Percentiles rank a stretch among this genome's conserved stretches.
Conservation (phyloP, 1,140 invertebrate genomes). For the Bombus confusus region DNA sequence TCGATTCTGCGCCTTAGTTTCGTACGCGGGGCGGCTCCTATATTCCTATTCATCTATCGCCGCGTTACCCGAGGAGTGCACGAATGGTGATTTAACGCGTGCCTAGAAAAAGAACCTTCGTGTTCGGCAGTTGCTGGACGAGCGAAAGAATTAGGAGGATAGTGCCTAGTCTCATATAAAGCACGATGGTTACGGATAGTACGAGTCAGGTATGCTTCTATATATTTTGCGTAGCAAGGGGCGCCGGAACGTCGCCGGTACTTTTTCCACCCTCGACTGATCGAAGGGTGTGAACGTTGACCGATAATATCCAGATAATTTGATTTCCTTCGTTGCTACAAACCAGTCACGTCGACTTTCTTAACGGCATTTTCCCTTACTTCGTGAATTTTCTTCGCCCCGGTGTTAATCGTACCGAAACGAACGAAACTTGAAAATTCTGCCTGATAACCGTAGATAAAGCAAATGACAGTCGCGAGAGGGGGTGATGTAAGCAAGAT, state of each 20-base stretch:
- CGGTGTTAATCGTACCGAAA: background rate
- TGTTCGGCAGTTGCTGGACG: constrained; percentile 29
- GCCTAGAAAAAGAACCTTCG: constrained; percentile 48
- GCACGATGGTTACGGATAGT: constrained; percentile 78
- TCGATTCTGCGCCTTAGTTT: constrained; percentile 75
- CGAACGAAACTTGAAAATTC: background rate
- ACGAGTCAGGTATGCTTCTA: constrained; percentile 74
- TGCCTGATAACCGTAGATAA: background rate
- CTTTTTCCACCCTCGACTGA: constrained; percentile 21
- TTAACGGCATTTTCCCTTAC: background rate
- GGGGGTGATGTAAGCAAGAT: constrained; percentile 9
- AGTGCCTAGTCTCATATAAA: constrained; percentile 42
- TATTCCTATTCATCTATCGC: constrained; percentile 54
- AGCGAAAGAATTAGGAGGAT: constrained; percentile 22
- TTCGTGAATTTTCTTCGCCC: background rate
- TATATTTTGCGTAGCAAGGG: constrained; percentile 17
- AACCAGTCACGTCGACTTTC: too few species aligned
- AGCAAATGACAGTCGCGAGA: background rate
- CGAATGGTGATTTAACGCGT: constrained; percentile 66
- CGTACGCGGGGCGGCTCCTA: constrained; percentile 75
- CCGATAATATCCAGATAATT: background rate
- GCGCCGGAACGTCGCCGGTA: constrained; percentile 50
- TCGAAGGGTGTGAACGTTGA: constrained; percentile 49
- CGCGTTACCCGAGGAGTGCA: constrained; percentile 59
- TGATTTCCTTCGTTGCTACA: background rate